Evolutionary conservation across 2,888 invertebrate genomes (phyloP).

Genomic region (Drosophila cracens): DNA sequence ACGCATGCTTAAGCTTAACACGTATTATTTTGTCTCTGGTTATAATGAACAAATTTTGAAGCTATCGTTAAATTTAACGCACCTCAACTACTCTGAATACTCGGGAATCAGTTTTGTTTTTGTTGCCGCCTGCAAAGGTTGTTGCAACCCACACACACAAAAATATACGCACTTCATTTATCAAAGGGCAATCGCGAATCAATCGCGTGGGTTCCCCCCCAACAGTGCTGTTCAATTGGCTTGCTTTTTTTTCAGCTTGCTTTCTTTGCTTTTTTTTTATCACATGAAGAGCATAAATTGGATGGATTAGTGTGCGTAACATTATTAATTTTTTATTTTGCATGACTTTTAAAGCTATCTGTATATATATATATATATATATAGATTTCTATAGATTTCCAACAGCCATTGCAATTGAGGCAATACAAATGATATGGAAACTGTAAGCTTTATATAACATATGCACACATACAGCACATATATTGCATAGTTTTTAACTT

Average conservation of each 20-base stretch:
- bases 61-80: neutral
- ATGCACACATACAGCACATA: neutral
- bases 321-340: neutral
- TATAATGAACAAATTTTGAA: neutral
- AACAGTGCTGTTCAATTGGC: conserved; percentile 8
- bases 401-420: neutral
- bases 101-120: neutral
- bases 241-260: neutral
- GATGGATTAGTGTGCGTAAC: neutral
- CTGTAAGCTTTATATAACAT: neutral
- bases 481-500: neutral
- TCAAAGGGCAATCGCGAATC: conserved; percentile 11
- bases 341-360: neutral
- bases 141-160: conserved; percentile 1
- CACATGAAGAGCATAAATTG: neutral
- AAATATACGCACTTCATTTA: conserved; percentile 9
- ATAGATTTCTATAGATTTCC: neutral
- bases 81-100: neutral
- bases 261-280: neutral
- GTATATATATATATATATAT: neutral
- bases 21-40: neutral
- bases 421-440: neutral
- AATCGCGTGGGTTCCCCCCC: conserved; percentile 3
- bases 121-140: conserved; percentile 1
- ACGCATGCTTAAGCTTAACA: neutral